Percentiles rank a stretch among this genome's conserved stretches.
Conservation (phyloP, 2,888 invertebrate species). For the Megamerina dolium region DNA sequence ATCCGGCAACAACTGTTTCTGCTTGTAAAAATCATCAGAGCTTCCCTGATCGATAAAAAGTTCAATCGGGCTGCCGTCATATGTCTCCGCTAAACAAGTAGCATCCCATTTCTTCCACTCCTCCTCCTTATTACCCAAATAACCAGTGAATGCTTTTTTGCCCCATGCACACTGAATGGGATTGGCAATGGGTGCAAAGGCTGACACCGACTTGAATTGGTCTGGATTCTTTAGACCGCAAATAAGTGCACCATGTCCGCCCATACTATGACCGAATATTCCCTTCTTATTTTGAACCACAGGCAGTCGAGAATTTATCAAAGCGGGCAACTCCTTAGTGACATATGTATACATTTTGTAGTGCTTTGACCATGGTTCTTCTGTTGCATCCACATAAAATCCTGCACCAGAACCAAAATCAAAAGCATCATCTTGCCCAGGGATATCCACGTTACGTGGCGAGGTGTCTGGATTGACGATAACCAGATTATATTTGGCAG, state of each 20-base stretch:
- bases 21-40: conserved; percentile 71
- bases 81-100: conserved; percentile 70
- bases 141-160: conserved; percentile 73
- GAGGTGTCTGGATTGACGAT: conserved; percentile 95
- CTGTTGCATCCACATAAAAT: conserved; percentile 88
- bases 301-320: conserved; percentile 72
- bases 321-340: conserved; percentile 73
- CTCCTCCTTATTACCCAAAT: conserved; percentile 64
- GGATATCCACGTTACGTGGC: conserved; percentile 81
- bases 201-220: conserved; percentile 80
- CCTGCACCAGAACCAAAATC: conserved; percentile 96
- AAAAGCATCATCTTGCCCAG: conserved; percentile 86
- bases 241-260: conserved; percentile 93
- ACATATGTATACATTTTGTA: conserved; percentile 95
- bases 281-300: conserved; percentile 58
- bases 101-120: conserved; percentile 85
- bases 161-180: conserved; percentile 85
- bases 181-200: conserved; percentile 92
- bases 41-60: conserved; percentile 86
- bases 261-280: conserved; percentile 92
- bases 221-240: conserved; percentile 87
- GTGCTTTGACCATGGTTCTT: conserved; percentile 86
- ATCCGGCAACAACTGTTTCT: conserved; percentile 76
- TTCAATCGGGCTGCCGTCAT: conserved; percentile 75
- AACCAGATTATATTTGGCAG: conserved; percentile 76